These are phyloP conservation scores for Notamacropus eugenii DNA, from an alignment of 2,797 vertebrate species.

Conservation along the genomic window DNA sequence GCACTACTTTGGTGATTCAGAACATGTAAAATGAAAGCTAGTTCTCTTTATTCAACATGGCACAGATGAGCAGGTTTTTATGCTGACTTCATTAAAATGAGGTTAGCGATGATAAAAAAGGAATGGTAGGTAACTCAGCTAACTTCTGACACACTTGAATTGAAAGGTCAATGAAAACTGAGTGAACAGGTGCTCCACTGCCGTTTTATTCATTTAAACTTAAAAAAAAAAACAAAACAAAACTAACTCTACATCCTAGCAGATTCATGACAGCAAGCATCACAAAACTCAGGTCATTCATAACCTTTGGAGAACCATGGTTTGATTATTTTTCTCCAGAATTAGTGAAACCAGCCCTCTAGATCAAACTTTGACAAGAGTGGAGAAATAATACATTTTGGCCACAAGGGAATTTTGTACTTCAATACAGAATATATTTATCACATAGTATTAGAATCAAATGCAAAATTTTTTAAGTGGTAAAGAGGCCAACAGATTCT, in stretches of 20 bases:
- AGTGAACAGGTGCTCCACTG: background rate
- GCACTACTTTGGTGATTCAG: background rate
- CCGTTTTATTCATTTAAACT: background rate
- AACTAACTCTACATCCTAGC: background rate
- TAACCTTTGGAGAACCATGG: background rate
- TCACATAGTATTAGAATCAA: background rate
- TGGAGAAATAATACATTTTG: background rate
- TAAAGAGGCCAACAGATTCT: background rate
- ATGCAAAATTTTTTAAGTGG: background rate
- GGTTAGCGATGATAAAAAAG: background rate
- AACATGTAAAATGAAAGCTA: background rate
- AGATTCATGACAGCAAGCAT: background rate
- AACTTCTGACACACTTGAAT: background rate
- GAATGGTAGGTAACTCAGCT: background rate
- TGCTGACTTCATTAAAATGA: background rate
- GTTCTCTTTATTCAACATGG: background rate
- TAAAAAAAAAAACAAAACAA: background rate
- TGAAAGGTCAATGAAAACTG: background rate
- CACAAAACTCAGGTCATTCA: background rate
- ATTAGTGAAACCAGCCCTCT: background rate
- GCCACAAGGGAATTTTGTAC: background rate
- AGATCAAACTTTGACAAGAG: background rate
- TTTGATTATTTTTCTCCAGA: background rate
- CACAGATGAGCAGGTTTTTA: background rate
- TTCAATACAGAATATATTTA: background rate